Evolutionary conservation across 1,140 invertebrate species (phyloP).

Genomic region (Cotesia chilonis): DNA sequence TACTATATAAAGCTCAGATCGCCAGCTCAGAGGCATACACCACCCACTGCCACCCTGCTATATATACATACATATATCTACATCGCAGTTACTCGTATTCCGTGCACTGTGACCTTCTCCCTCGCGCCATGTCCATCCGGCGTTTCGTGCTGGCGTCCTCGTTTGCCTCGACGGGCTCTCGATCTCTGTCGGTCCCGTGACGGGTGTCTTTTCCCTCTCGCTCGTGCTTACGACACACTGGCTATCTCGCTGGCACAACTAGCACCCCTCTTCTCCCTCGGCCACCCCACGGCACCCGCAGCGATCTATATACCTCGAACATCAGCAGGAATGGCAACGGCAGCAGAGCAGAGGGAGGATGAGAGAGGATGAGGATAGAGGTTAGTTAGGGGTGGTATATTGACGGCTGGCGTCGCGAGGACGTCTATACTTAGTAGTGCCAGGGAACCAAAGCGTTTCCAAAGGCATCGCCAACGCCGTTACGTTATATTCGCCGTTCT

Average conservation of each 20-base stretch:
- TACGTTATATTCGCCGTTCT: too few relatives aligned
- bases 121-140: constrained; percentile 35
- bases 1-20: constrained; percentile 1
- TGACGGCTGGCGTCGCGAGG: constrained; percentile 66
- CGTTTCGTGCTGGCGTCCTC: constrained; percentile 22
- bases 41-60: too few relatives aligned
- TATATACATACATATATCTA: constrained; percentile 3
- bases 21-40: too few relatives aligned
- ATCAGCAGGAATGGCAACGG: constrained; percentile 54
- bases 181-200: constrained; percentile 23
- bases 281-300: not conserved
- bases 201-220: constrained; percentile 35
- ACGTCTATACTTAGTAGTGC: constrained; percentile 64
- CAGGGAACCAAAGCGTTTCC: constrained; percentile 61
- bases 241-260: too few relatives aligned
- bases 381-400: constrained; percentile 67
- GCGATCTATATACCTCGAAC: constrained; percentile 8
- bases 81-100: constrained; percentile 32
- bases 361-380: constrained; percentile 42
- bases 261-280: too few relatives aligned
- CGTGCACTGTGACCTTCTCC: constrained; percentile 39
- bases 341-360: constrained; percentile 28
- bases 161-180: not conserved
- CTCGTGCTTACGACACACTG: not conserved
- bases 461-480: constrained; percentile 47